Conservation (phyloP, 2,888 invertebrate genomes). For the Crocallis elinguaria region DNA sequence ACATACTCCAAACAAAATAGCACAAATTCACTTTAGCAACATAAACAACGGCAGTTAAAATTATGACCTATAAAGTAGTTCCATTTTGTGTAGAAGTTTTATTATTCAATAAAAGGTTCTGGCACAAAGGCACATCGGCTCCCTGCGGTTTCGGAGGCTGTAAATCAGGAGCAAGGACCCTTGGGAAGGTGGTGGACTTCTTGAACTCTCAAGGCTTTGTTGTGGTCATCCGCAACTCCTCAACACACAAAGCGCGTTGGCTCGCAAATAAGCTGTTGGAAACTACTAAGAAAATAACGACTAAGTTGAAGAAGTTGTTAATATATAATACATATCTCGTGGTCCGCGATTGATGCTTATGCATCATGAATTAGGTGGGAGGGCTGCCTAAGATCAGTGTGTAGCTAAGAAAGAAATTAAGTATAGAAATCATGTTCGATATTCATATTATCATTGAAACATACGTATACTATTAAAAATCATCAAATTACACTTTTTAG, state of each 20-base stretch:
- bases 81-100: conserved; percentile 80
- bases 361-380: too few relatives aligned
- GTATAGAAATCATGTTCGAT: background rate
- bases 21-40: conserved; percentile 37
- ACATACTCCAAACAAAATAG: conserved; percentile 13
- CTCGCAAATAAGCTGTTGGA: conserved; percentile 39
- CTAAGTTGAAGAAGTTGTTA: background rate
- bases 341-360: too few relatives aligned
- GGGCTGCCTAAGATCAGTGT: too few relatives aligned
- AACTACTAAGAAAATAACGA: conserved; percentile 7
- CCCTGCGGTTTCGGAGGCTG: conserved; percentile 77
- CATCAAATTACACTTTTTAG: conserved; percentile 50
- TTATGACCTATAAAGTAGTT: conserved; percentile 80
- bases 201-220: conserved; percentile 78
- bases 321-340: too few relatives aligned
- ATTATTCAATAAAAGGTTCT: conserved; percentile 81
- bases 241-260: conserved; percentile 56
- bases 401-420: too few relatives aligned
- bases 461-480: conserved; percentile 20
- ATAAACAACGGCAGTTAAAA: conserved; percentile 67
- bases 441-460: conserved; percentile 2
- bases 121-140: conserved; percentile 81
- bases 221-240: conserved; percentile 70
- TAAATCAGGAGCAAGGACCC: conserved; percentile 82
- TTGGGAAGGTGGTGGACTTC: conserved; percentile 62